A percentile compares a stretch with the other conserved stretches of the same genome.
phyloP scores from a whole-genome alignment of 2,113 vertebrate genomes.

The Potamarius usumacintae region DNA sequence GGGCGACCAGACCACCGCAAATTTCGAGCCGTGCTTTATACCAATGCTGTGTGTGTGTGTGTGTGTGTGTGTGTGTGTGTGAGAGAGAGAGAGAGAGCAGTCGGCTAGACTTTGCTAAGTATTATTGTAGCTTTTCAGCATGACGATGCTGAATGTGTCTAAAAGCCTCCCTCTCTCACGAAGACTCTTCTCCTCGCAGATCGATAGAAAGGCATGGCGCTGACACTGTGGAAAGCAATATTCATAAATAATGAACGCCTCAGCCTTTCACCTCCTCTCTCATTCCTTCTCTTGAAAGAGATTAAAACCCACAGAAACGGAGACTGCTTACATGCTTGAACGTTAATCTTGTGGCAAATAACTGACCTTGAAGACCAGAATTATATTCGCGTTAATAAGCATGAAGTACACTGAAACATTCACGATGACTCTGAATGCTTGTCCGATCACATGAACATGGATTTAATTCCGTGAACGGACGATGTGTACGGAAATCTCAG shows the following conservation, averaged over 20 bases:
- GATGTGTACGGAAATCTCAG: background rate
- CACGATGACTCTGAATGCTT: background rate
- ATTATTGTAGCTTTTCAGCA: background rate
- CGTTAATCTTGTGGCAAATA: background rate
- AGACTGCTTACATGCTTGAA: background rate
- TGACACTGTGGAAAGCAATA: constrained; percentile 79
- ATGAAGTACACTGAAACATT: too few species aligned
- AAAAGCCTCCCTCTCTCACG: constrained; percentile 12
- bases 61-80: too few species aligned
- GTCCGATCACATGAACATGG: background rate
- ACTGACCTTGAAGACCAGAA: background rate
- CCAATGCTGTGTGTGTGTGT: too few species aligned
- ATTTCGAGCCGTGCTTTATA: too few species aligned
- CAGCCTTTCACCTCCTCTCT: constrained; percentile 55
- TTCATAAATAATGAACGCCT: constrained; percentile 86
- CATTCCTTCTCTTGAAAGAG: constrained; percentile 57
- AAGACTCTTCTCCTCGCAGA: constrained; percentile 65
- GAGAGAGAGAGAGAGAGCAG: too few species aligned
- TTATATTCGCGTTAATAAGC: background rate
- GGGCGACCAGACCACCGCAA: too few species aligned
- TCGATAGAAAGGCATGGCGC: constrained; percentile 81
- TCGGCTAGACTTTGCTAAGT: background rate
- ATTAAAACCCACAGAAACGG: background rate
- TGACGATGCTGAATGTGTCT: background rate
- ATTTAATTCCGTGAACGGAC: background rate